Conservation (phyloP, 92 coral and sea anemone genomes). For the Metridium senile region DNA sequence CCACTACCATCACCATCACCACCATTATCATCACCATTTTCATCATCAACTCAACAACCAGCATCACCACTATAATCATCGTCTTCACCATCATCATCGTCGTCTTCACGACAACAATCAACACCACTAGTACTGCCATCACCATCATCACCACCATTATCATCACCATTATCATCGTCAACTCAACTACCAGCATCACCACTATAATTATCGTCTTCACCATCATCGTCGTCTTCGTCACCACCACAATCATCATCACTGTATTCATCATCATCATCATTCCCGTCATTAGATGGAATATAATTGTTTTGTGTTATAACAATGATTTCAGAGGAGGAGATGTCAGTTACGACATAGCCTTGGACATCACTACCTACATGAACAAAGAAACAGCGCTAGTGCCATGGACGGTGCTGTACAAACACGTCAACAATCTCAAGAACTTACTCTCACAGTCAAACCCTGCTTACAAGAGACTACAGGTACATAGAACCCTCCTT, state of each 20-base stretch:
- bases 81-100: neutral
- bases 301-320: too few species aligned
- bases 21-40: neutral
- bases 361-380: conserved; percentile 64
- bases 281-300: neutral
- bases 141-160: neutral
- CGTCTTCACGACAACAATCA: neutral
- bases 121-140: neutral
- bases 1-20: neutral
- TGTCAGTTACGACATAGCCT: conserved; percentile 60
- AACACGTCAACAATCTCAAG: neutral
- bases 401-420: conserved; percentile 56
- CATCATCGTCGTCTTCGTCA: neutral
- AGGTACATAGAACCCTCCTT: conserved; percentile 31
- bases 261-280: neutral
- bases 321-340: conserved; percentile 63
- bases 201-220: neutral
- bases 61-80: neutral
- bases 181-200: neutral
- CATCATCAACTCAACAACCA: neutral
- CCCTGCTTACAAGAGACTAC: conserved; percentile 47
- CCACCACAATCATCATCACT: neutral
- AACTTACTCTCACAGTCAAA: conserved; percentile 50
- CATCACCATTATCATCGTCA: neutral
- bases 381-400: conserved; percentile 59